phyloP scores from a whole-genome alignment of 2,113 vertebrate genomes.

The Xenopus laevis region DNA sequence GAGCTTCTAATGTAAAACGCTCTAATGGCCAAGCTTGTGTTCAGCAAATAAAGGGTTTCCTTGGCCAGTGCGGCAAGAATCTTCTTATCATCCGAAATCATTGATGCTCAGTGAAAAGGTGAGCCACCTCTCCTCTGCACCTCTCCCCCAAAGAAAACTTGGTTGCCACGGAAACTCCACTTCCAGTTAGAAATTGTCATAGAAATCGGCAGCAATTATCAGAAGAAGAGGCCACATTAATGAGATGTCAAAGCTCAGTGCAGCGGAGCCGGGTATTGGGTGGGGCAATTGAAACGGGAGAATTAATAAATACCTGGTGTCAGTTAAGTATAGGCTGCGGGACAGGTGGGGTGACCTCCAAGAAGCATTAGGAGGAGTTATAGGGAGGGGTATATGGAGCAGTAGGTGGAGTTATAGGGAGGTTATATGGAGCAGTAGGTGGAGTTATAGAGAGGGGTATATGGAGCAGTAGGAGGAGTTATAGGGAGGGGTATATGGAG shows the following conservation, averaged over 20 bases:
- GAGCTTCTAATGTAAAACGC: background rate
- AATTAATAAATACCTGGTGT: too few relatives aligned
- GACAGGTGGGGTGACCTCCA: background rate
- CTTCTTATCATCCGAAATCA: conserved; percentile 12
- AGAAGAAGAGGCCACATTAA: conserved; percentile 26
- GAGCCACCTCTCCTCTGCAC: conserved; percentile 25
- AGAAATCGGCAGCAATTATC: conserved; percentile 37
- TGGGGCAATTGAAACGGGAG: background rate
- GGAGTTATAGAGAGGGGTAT: background rate
- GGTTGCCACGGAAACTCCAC: conserved; percentile 33
- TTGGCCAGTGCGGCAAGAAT: background rate
- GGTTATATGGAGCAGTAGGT: background rate
- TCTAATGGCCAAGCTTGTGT: background rate
- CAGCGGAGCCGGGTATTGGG: background rate
- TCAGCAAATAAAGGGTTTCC: conserved; percentile 4
- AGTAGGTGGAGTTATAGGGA: background rate
- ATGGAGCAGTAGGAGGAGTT: background rate
- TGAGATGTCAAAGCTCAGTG: conserved; percentile 11
- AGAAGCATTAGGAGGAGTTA: background rate
- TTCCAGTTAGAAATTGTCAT: conserved; percentile 19
- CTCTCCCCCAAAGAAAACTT: conserved; percentile 30
- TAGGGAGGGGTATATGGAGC: background rate
- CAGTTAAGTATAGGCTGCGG: background rate
- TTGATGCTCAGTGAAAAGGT: conserved; percentile 8
- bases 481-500: background rate